Evolutionary conservation across 2,888 invertebrate species (phyloP).

Genomic region (Polydrusus pterygomalis): DNA sequence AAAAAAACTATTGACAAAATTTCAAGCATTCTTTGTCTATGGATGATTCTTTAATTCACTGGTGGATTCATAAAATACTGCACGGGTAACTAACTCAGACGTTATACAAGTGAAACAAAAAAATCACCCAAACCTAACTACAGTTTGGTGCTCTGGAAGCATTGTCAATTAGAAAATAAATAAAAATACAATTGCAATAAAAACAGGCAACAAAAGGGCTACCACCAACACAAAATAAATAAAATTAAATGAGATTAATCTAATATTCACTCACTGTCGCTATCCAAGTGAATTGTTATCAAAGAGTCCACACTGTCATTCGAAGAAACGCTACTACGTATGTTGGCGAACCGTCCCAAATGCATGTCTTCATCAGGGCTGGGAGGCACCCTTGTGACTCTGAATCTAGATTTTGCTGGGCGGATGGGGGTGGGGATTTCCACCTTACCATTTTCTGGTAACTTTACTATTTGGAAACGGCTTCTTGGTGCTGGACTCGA

Average conservation of each 20-base stretch:
- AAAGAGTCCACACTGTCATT: constrained; percentile 66
- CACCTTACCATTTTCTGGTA: constrained; percentile 57
- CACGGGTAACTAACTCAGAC: no score
- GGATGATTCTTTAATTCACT: no score
- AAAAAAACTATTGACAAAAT: not conserved
- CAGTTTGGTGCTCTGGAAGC: no score
- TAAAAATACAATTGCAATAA: not conserved
- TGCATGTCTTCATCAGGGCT: constrained; percentile 63
- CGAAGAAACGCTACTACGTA: constrained; percentile 65
- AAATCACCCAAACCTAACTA: no score
- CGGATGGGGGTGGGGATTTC: constrained; percentile 31
- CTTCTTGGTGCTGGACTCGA: constrained; percentile 62
- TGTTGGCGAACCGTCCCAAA: constrained; percentile 62
- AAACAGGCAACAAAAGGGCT: constrained; percentile 23
- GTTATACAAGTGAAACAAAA: no score
- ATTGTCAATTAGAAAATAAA: no score
- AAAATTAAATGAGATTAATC: constrained; percentile 37
- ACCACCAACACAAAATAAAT: constrained; percentile 17
- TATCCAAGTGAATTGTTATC: constrained; percentile 61
- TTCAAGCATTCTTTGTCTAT: no score
- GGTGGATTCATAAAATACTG: no score
- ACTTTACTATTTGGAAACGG: constrained; percentile 64
- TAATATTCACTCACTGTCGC: constrained; percentile 60
- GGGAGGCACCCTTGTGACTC: constrained; percentile 61
- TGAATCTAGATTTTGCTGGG: constrained; percentile 55